Base-by-base conservation (phyloP, 1,140 invertebrate genomes). In the Hyposmocoma kahamanoa region DNA sequence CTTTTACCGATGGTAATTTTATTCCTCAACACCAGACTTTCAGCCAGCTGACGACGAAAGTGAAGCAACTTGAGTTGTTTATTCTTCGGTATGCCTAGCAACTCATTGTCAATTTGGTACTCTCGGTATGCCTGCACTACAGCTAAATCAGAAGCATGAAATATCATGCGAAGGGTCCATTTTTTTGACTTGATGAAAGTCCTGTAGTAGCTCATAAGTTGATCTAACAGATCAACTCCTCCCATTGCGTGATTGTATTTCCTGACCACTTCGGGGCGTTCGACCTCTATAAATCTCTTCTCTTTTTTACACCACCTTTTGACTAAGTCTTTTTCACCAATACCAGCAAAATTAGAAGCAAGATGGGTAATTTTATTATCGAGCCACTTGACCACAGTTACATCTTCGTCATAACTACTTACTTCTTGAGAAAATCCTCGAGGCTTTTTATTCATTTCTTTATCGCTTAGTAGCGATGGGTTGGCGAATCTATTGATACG, bases 261-360 rank as follows among this genome's bases (percentile, higher is more conserved):
- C 45, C 41, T 59, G 4, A 82, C 62, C 1, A 78, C 47, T 61
- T 76, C 64, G 41, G 72, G 76, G 19, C 72, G 43, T 42, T 67
- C 53, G 15, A 78, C 59, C 21, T 69, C 43, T 53, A 72, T 66
- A 68, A 53, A 63, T 63, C 53, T 50, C 65, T 85, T 65, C 36
- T 71, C 60, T 68, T 68, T 53, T 56, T 65, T 61, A 56, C 55
- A 67, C 75, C 69, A 64, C 22, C 66, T 65, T 9, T 59, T 66
- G 8, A 70, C 60, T 44, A 59, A 42, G 19, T 63, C 55, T 48
- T 58, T 62, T 57, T 65, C 47, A 43, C 71, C 72, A 42, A 63
- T 73, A 22, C 81, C 79, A 59, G 80, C 44, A 67, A 75, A 85
- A 69, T 85, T 85, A 30, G 78, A 85, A 45, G 66, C 76, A 19